Base-by-base conservation (phyloP, 2,113 vertebrate genomes). In the Isurus oxyrinchus region DNA sequence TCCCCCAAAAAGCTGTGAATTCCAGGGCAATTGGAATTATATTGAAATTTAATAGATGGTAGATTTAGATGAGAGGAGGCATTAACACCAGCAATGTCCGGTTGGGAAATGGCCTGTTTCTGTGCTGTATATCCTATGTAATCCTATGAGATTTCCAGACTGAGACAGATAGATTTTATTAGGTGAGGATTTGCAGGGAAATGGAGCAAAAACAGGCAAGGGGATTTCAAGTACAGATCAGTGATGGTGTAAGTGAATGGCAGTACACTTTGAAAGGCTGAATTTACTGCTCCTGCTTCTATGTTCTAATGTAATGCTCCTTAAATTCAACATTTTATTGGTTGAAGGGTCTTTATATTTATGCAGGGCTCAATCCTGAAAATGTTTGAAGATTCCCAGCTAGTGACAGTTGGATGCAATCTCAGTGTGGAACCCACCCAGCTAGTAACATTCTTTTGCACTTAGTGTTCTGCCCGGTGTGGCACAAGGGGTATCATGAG, bases 401-500 rank as follows among this genome's bases (percentile, higher is more conserved):
- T 3, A 57, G 0, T 13, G 49, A 10, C 31, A 14, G 25, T 14
- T 31, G 87, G 27, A 67, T 14, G 40, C 27, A 40, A 95, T 10
- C n/a, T 10, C 10, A 14, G 4, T 6, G 31, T 63, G 79, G 14
- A 84, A 13, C 67, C 1, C 66, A 23, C 14, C 8, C 23, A 44
- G 67, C 27, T 23, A n/a, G 57, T 93, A 27, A 93, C n/a, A 21
- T 86, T 59, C 7, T 93, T 8, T 66, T 66, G 63, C 0, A 96
- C 63, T 93, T 91, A 99, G 99, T 99, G 99, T 96, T 98, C 98
- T 0, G 99, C 98, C 0, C 97, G 97, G 1, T 99, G 98, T 0
- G 98, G 98, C 8, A 66, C 96, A 0, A 97, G 97, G 2, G 98
- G 98, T 0, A 97, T 97, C 0, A 98, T 97, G 96, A 98, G 97